These are phyloP conservation scores for Ceratitis capitata DNA, from an alignment of 1,140 invertebrate genomes.

Conservation along the genomic window DNA sequence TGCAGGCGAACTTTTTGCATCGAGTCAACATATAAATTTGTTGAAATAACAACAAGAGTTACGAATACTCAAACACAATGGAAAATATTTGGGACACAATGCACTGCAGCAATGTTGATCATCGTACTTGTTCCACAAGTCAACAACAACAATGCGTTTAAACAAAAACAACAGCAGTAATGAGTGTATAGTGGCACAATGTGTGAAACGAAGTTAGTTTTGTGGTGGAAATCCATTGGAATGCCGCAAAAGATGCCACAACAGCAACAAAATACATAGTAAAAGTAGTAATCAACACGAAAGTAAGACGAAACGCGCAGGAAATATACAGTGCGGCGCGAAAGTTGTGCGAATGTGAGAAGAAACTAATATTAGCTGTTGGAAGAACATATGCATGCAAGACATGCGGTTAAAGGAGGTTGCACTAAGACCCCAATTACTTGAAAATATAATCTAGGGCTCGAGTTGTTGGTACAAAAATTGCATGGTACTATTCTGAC, in stretches of 20 bases:
- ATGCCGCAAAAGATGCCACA: background rate
- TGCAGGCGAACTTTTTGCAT: background rate
- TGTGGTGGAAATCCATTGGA: background rate
- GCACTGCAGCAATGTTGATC: background rate
- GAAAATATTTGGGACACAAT: background rate
- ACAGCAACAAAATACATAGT: background rate
- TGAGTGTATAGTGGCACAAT: background rate
- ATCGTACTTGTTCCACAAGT: background rate
- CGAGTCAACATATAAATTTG: constrained; percentile 3
- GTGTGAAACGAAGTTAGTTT: background rate
- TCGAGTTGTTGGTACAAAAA: too few relatives aligned
- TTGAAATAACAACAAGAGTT: constrained; percentile 6
- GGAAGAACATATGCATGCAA: too few relatives aligned
- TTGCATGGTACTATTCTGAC: too few relatives aligned
- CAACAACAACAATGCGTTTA: too few relatives aligned
- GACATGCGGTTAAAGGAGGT: too few relatives aligned
- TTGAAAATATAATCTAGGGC: too few relatives aligned
- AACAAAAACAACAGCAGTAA: background rate
- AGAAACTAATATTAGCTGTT: background rate
- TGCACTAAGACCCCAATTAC: too few relatives aligned
- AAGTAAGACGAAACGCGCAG: background rate
- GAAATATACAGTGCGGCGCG: background rate
- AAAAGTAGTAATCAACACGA: background rate
- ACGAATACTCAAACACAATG: background rate
- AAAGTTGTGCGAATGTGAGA: background rate